Percentiles rank a stretch among this genome's conserved stretches.
phyloP scores from a whole-genome alignment of 2,888 invertebrate genomes.

The Ormyrus rosae region DNA sequence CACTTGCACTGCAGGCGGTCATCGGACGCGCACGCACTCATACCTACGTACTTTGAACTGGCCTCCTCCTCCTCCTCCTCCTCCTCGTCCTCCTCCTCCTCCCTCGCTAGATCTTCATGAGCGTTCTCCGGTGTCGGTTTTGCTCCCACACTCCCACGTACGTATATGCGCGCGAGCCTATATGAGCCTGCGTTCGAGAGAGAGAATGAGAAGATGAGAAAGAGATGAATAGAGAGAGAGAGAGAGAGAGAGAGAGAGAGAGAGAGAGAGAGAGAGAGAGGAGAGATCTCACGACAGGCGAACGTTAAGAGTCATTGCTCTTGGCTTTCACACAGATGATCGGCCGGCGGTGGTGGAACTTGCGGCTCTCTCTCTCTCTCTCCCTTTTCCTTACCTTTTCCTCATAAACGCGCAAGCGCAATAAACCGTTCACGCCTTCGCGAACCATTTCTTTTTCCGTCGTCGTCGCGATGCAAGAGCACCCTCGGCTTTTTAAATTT shows the following conservation, averaged over 20 bases:
- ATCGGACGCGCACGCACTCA: constrained; percentile 19
- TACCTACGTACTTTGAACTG: not conserved
- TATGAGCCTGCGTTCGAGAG: constrained; percentile 14
- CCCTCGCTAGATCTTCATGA: constrained; percentile 40
- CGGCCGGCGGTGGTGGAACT: not conserved
- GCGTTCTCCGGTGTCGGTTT: constrained; percentile 37
- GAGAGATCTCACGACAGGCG: constrained; percentile 55
- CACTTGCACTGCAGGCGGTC: constrained; percentile 51
- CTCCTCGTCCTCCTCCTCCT: constrained; percentile 8
- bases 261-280: constrained; percentile 25
- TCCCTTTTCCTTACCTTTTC: constrained; percentile 23
- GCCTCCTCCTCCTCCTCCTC: not conserved
- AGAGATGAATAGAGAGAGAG: constrained; percentile 35
- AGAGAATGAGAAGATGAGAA: constrained; percentile 30
- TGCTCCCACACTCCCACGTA: constrained; percentile 53
- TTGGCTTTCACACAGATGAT: constrained; percentile 54
- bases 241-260: constrained; percentile 24
- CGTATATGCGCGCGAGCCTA: constrained; percentile 3
- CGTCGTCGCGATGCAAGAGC: not conserved
- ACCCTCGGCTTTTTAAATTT: not conserved
- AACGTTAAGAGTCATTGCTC: constrained; percentile 57
- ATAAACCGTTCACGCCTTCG: not conserved
- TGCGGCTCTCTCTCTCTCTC: constrained; percentile 7
- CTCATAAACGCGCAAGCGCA: constrained; percentile 19
- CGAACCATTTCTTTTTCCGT: constrained; percentile 6